Percentiles rank a stretch among this genome's conserved stretches.
Evolutionary conservation across 2,797 vertebrate genomes (phyloP).

Genomic region (Morus bassanus): DNA sequence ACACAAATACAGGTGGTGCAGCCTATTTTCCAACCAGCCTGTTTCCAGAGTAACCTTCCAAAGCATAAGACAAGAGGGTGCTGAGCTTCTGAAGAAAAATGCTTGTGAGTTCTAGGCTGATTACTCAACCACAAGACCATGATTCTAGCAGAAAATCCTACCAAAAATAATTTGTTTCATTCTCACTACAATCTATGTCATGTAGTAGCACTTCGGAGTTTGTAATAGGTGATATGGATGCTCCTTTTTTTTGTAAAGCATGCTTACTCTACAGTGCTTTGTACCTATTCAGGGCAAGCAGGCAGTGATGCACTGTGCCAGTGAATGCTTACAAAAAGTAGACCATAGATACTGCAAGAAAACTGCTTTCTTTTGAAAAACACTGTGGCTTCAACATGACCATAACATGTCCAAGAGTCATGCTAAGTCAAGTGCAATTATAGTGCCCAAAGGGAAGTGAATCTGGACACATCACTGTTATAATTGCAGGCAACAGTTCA

Average conservation of each 20-base stretch:
- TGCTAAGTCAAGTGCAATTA: background rate
- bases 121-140: background rate
- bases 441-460: background rate
- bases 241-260: background rate
- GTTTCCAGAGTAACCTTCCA: constrained; percentile 25
- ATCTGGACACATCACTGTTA: background rate
- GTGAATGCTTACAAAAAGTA: constrained; percentile 5
- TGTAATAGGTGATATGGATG: background rate
- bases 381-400: background rate
- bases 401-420: background rate
- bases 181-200: background rate
- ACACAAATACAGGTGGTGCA: background rate
- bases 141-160: background rate
- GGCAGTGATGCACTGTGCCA: background rate
- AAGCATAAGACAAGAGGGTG: background rate
- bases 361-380: background rate
- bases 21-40: background rate
- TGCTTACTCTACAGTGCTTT: background rate
- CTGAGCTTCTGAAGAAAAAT: background rate
- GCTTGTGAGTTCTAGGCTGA: background rate
- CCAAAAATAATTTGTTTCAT: background rate
- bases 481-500: background rate
- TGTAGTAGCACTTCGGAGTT: background rate
- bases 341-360: background rate
- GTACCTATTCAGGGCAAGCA: background rate